Evolutionary conservation across 2,888 invertebrate species (phyloP).

Genomic region (Pollenia griseotomentosa): DNA sequence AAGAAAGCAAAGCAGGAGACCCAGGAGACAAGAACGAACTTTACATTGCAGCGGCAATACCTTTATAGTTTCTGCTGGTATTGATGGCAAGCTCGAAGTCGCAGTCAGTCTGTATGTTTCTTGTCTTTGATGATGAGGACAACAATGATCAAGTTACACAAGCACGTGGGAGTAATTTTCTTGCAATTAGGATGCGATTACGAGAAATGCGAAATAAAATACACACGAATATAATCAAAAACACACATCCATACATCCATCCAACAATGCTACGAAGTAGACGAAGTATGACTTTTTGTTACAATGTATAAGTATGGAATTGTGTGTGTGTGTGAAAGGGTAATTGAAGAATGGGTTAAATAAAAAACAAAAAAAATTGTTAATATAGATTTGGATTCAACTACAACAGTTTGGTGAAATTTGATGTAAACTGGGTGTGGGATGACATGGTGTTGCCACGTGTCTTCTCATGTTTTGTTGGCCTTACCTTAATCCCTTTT

Average conservation of each 20-base stretch:
- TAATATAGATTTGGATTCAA: constrained; percentile 36
- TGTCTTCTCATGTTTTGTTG: constrained; percentile 47
- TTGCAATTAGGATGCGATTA: constrained; percentile 84
- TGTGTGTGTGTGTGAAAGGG: constrained; percentile 79
- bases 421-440: constrained; percentile 68
- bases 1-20: background rate
- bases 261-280: constrained; percentile 4
- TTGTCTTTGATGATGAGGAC: constrained; percentile 66
- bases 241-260: constrained; percentile 2
- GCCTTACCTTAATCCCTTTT: constrained; percentile 2
- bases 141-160: constrained; percentile 83
- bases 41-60: constrained; percentile 20
- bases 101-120: constrained; percentile 25
- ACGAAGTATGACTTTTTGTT: background rate
- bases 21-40: background rate
- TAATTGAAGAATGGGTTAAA: constrained; percentile 82
- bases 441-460: constrained; percentile 71
- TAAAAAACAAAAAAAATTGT: constrained; percentile 46
- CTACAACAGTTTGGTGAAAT: constrained; percentile 58
- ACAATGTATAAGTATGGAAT: background rate
- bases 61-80: constrained; percentile 7
- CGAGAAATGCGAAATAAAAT: constrained; percentile 78
- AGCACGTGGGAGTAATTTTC: constrained; percentile 84
- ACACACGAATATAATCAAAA: constrained; percentile 46
- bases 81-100: constrained; percentile 21